Evolutionary conservation across 2,888 invertebrate species (phyloP).

Genomic region (Prionchulus punctatus): DNA sequence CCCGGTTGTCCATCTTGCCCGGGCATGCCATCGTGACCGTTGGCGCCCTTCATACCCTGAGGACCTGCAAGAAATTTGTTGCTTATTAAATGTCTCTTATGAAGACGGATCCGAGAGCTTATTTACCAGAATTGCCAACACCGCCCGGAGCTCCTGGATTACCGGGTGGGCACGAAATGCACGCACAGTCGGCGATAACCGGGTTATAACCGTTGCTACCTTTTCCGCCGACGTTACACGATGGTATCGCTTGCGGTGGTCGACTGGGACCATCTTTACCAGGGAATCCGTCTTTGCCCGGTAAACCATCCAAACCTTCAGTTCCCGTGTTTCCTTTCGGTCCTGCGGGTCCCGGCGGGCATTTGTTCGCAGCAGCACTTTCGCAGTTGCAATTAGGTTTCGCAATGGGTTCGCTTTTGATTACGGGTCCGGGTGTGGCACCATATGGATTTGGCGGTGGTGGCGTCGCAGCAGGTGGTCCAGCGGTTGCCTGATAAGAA

Average conservation of each 20-base stretch:
- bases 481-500: not conserved
- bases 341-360: slow-evolving; percentile 1
- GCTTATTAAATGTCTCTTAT: too few relatives aligned
- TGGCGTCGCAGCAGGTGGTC: too few relatives aligned
- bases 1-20: slow-evolving; percentile 2
- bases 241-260: not conserved
- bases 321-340: not conserved
- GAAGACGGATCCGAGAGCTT: too few relatives aligned
- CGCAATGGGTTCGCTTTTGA: not conserved
- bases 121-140: not conserved
- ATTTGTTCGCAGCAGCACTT: not conserved
- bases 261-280: not conserved
- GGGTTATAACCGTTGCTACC: too few relatives aligned
- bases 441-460: not conserved
- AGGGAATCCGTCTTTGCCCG: not conserved
- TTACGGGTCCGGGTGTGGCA: not conserved
- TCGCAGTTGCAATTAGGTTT: not conserved
- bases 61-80: slow-evolving; percentile 1
- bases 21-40: not conserved
- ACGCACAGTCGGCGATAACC: not conserved
- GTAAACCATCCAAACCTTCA: not conserved
- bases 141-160: not conserved
- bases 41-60: slow-evolving; percentile 3
- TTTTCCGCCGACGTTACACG: too few relatives aligned
- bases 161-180: not conserved